Percentiles rank a stretch among this genome's conserved stretches.
Conservation (phyloP, 2,888 invertebrate genomes). For the Eristalis intricaria region DNA sequence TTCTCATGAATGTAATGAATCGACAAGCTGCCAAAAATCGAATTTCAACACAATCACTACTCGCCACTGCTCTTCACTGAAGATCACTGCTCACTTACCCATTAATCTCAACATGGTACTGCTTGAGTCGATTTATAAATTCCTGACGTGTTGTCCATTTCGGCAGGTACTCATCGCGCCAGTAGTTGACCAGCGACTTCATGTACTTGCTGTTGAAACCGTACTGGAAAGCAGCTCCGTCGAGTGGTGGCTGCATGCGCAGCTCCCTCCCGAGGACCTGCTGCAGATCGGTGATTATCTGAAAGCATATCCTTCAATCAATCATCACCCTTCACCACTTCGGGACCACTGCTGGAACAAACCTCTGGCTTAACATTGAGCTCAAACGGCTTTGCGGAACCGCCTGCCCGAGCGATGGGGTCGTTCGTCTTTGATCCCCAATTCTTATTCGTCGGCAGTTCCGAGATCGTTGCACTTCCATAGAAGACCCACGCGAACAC, state of each 20-base stretch:
- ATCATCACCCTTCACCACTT: not conserved
- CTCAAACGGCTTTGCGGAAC: slow-evolving; percentile 73
- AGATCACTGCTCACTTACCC: slow-evolving; percentile 78
- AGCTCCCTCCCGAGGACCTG: slow-evolving; percentile 83
- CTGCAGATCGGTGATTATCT: slow-evolving; percentile 83
- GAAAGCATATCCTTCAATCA: not conserved
- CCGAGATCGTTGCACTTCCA: not conserved
- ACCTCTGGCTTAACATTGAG: slow-evolving; percentile 78
- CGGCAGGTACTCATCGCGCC: slow-evolving; percentile 88
- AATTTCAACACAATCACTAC: not conserved
- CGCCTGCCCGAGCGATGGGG: not conserved
- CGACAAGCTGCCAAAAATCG: slow-evolving; percentile 76
- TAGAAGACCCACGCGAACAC: not conserved
- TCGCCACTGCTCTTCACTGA: no score
- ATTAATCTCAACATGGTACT: slow-evolving; percentile 89
- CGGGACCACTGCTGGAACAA: not conserved
- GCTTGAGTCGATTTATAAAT: slow-evolving; percentile 87
- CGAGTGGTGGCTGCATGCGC: slow-evolving; percentile 84
- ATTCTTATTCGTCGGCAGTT: not conserved
- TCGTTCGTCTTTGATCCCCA: not conserved
- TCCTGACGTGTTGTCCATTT: slow-evolving; percentile 86
- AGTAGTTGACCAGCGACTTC: slow-evolving; percentile 87
- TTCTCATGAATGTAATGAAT: slow-evolving; percentile 86
- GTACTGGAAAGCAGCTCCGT: slow-evolving; percentile 88
- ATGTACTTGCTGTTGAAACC: slow-evolving; percentile 90